These are phyloP conservation scores for Isoperla grammatica DNA, from an alignment of 2,888 invertebrate genomes.

Conservation along the genomic window DNA sequence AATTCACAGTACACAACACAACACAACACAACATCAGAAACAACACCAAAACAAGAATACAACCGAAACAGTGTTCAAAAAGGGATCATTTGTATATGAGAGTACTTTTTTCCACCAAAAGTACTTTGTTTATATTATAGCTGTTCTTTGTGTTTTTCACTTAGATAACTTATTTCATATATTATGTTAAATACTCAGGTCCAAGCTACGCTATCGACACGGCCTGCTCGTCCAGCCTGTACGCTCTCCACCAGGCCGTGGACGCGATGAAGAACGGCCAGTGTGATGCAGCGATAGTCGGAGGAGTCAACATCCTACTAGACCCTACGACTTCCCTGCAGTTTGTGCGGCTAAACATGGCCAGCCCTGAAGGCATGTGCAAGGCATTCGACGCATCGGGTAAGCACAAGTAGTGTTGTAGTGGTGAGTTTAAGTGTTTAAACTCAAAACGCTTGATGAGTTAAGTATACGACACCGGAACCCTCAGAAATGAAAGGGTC, in stretches of 20 bases:
- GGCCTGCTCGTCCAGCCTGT: slow-evolving; percentile 92
- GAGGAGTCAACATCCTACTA: slow-evolving; percentile 81
- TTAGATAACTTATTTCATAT: no score
- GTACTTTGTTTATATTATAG: no score
- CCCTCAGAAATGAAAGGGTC: no score
- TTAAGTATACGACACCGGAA: no score
- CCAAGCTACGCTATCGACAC: slow-evolving; percentile 96
- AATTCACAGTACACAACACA: no score
- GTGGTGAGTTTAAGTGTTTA: neutral
- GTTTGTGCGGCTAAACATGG: slow-evolving; percentile 90
- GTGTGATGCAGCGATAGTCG: slow-evolving; percentile 95
- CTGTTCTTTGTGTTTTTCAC: no score
- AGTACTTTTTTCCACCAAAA: no score
- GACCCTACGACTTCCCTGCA: slow-evolving; percentile 89
- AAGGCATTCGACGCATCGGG: slow-evolving; percentile 90
- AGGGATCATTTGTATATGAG: no score
- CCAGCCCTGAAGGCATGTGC: slow-evolving; percentile 81
- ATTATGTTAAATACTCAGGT: slow-evolving; percentile 44
- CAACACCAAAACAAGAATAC: no score
- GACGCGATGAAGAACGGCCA: slow-evolving; percentile 78
- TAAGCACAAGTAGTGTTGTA: slow-evolving; percentile 32
- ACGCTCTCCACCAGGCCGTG: slow-evolving; percentile 83
- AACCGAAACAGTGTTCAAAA: no score
- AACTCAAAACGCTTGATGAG: neutral
- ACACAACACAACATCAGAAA: no score